phyloP scores from a whole-genome alignment of 1,140 invertebrate genomes.

The Drosophila orena region DNA sequence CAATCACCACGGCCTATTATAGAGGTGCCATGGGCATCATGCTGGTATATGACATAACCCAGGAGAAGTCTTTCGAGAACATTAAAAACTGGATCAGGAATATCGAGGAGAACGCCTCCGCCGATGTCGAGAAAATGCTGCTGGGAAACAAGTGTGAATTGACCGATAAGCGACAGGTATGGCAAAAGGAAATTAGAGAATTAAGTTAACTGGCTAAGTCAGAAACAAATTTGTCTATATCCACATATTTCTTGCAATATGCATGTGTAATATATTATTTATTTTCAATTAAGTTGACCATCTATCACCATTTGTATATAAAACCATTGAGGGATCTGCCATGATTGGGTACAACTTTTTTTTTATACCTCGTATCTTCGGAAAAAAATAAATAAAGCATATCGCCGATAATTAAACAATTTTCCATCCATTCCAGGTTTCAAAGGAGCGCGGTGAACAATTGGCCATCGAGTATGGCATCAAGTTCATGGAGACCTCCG shows the following conservation, averaged over 20 bases:
- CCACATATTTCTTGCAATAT: no score
- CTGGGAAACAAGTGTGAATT: conserved; percentile 98
- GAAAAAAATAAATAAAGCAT: background rate
- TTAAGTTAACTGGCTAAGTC: no score
- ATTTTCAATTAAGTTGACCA: no score
- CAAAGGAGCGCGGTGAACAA: conserved; percentile 90
- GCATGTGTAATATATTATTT: no score
- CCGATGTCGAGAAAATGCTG: conserved; percentile 98
- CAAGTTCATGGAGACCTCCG: conserved; percentile 97
- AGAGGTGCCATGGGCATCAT: conserved; percentile 99
- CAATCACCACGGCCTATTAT: conserved; percentile 99
- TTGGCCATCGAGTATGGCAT: conserved; percentile 96
- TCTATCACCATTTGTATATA: no score
- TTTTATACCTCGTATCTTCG: no score
- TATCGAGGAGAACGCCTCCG: conserved; percentile 98
- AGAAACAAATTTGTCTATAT: no score
- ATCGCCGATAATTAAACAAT: background rate
- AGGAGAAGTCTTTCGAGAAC: conserved; percentile 99
- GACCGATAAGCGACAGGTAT: conserved; percentile 94
- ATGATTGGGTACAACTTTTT: no score
- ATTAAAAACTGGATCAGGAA: conserved; percentile 99
- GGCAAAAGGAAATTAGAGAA: background rate
- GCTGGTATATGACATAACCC: conserved; percentile 99
- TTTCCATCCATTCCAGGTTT: conserved; percentile 85
- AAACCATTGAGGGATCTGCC: no score